Evolutionary conservation across 2,797 vertebrate genomes (phyloP), one percentile per base, ranked within the genome.

Genomic region (Malurus splendens): DNA sequence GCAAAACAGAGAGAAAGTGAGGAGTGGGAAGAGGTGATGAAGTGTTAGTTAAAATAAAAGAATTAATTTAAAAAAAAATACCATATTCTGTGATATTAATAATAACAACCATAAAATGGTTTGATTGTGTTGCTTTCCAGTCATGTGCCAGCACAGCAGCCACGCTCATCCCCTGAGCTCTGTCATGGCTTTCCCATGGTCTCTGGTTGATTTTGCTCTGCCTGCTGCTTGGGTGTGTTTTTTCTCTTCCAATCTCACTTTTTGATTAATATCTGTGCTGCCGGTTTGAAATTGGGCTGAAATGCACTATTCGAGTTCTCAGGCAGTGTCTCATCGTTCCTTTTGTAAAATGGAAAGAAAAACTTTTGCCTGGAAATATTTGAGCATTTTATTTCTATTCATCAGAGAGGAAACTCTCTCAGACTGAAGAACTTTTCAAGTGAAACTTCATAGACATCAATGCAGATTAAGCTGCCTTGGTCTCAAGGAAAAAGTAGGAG

Each of bases 381-480:
- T 24, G 62, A 79, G 42, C 39, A 20, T 81, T 94, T 92, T 74
- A 52, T 73, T 92, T 57, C 72, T 79, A 5, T 64, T 64, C 47
- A 9, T 55, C 36, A 42, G 65, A 59, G 68, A 50, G 45, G 54
- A 47, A 74, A 45, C 54, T 90, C 92, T 77, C 61, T 67, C 1
- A 4, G 73, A 27, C 27, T 87, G 77, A 62, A 39, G 64, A 89
- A 93, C 79, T 92, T 92, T 30, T 36, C 75, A 82, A 87, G 82
- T 92, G 82, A 92, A 88, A 78, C 90, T 95, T 90, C 65, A 64
- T 18, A 91, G 81, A 51, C 91, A 90, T 91, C 81, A 92, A 52
- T 79, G 78, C 61, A 88, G 83, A 92, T 90, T 91, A 91, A 91
- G 61, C 68, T 84, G 64, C 86, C 83, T 84, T 59, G 65, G 86